phyloP scores from a whole-genome alignment of 2,113 vertebrate genomes.

The Maccullochella peelii region DNA sequence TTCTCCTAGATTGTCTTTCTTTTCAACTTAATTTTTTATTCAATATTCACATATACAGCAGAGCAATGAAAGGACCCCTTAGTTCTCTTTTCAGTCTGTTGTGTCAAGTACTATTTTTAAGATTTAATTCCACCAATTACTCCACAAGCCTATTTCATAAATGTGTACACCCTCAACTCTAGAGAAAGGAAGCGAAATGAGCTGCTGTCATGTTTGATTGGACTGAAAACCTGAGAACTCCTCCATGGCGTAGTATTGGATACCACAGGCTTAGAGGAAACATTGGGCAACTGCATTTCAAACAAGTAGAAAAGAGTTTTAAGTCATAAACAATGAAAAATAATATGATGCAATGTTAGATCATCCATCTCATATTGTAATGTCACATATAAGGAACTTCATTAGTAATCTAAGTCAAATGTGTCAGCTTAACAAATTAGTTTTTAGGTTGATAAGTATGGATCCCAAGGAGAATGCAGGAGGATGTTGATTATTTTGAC shows the following conservation, averaged over 20 bases:
- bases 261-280: not conserved
- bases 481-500: constrained; percentile 3
- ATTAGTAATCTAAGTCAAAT: not conserved
- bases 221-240: not conserved
- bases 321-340: not conserved
- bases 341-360: not conserved
- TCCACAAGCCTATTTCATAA: not conserved
- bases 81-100: not conserved
- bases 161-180: constrained; percentile 9
- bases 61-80: not conserved
- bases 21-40: not conserved
- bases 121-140: constrained; percentile 1
- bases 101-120: not conserved
- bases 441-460: not conserved
- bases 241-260: not conserved
- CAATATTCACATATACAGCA: not conserved
- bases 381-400: not conserved
- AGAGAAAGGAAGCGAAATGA: not conserved
- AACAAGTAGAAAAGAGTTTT: not conserved
- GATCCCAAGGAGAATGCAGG: not conserved
- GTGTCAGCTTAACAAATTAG: not conserved
- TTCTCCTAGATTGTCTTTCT: not conserved
- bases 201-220: constrained; percentile 1
- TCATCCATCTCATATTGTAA: not conserved
- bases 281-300: not conserved